phyloP scores from a whole-genome alignment of 2,888 invertebrate genomes.

The Isoperla grammatica region DNA sequence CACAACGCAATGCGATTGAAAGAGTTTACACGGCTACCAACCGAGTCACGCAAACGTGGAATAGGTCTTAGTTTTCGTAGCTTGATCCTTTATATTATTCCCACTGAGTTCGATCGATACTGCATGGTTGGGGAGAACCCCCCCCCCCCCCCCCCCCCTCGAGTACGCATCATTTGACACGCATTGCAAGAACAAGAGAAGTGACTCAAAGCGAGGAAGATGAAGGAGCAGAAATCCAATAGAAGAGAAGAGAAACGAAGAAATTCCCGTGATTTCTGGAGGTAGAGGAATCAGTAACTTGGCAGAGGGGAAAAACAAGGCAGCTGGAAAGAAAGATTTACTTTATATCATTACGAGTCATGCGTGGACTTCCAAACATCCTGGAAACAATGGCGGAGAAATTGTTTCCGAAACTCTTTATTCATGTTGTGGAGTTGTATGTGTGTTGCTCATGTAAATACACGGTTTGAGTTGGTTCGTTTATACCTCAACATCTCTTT shows the following conservation, averaged over 20 bases:
- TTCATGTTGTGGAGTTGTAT: too few species aligned
- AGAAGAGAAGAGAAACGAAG: constrained; percentile 19
- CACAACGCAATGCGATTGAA: background rate
- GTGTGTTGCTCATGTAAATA: too few species aligned
- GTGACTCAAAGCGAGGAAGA: constrained; percentile 16
- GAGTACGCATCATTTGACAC: constrained; percentile 30
- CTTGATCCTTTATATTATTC: constrained; percentile 2
- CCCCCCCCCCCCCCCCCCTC: constrained; percentile 8
- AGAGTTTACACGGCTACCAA: background rate
- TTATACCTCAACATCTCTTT: too few species aligned
- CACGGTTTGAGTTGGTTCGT: too few species aligned
- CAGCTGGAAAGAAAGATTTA: constrained; percentile 7
- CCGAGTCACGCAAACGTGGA: background rate
- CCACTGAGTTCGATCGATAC: background rate
- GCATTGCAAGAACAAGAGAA: constrained; percentile 19
- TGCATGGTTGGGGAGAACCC: background rate
- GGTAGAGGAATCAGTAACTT: constrained; percentile 20
- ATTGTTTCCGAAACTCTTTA: too few species aligned
- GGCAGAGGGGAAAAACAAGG: constrained; percentile 16
- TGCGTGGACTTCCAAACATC: too few species aligned
- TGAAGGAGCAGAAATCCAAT: constrained; percentile 27
- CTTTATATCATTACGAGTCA: too few species aligned
- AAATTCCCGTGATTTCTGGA: constrained; percentile 25
- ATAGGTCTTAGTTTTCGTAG: background rate
- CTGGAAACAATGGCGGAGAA: too few species aligned